Base-by-base conservation (phyloP, 2,113 vertebrate species). In the Dendropsophus ebraccatus region DNA sequence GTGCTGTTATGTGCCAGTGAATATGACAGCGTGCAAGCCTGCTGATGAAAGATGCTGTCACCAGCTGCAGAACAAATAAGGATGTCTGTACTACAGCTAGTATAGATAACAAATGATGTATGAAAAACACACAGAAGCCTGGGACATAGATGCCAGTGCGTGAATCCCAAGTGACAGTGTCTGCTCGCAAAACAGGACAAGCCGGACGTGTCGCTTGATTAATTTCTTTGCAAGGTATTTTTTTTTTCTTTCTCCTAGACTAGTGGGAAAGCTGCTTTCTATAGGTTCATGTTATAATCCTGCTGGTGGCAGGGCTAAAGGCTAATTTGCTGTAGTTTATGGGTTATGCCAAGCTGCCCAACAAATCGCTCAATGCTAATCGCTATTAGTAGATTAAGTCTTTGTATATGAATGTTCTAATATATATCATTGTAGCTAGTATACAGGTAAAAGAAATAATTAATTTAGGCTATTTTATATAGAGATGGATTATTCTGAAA, bases 41-140 rank as follows among this genome's bases (percentile, higher is more conserved):
- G 12, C 30, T 74, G 69, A 83, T 83, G 81, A 73, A 83, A 83
- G 81, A 74, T 56, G 69, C 69, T 74, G 81, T 83, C 81, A 83
- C 69, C 13, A 73, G 52, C 47, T 14, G 47, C 67, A 52, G 52
- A 83, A 72, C 81, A 83, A 72, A 83, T 70, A 83, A 35, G 81
- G 50, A 74, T 45, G 65, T 74, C 81, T 73, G 81, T 58, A 83
- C 52, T 83, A 58, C 37, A 58, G 60, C 80, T 82, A 58, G 81
- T 56, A 70, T 17, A 58, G 49, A 41, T 83, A 83, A 56, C 47
- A 73, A 83, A 83, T 58, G 50, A 56, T 83, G 49, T 41, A 82
- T 82, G 60, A 52, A 50, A 83, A 70, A 83, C 49, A 45, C 28
- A 52, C 47, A 83, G 52, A 58, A n/a, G 32, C 35, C 13, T 58